Percentiles rank a stretch among this genome's conserved stretches.
phyloP scores from a whole-genome alignment of 2,888 invertebrate species.

The Chalcosyrphus nemorum region DNA sequence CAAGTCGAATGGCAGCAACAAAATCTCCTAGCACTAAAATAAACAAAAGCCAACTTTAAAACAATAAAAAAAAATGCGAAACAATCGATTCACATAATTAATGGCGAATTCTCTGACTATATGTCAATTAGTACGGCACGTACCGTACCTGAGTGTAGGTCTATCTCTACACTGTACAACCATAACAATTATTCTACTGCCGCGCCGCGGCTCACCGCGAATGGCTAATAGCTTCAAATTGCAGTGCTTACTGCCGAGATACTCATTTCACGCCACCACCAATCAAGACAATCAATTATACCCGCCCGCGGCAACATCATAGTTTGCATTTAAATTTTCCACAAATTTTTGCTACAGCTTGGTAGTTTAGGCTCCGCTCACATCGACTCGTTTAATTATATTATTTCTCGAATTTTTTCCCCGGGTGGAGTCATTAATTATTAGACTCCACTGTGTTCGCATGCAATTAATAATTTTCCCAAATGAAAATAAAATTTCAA shows the following conservation, averaged over 20 bases:
- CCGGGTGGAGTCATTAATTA: slow-evolving; percentile 49
- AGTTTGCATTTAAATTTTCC: slow-evolving; percentile 31
- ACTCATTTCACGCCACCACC: slow-evolving; percentile 60
- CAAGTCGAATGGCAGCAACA: not conserved
- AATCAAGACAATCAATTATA: slow-evolving; percentile 67
- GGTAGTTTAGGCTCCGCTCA: slow-evolving; percentile 11
- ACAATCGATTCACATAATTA: slow-evolving; percentile 72
- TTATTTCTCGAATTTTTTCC: slow-evolving; percentile 10
- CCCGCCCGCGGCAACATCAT: slow-evolving; percentile 25
- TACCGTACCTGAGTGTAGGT: not conserved
- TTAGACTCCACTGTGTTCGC: slow-evolving; percentile 26
- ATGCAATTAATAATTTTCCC: slow-evolving; percentile 58
- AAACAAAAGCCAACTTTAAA: slow-evolving; percentile 39
- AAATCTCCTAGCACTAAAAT: slow-evolving; percentile 35
- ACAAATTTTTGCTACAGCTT: slow-evolving; percentile 23
- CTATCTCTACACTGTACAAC: not conserved
- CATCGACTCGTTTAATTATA: slow-evolving; percentile 25
- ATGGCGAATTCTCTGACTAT: slow-evolving; percentile 66
- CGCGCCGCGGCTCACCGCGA: slow-evolving; percentile 9
- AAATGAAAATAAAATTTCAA: slow-evolving; percentile 53
- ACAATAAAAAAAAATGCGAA: slow-evolving; percentile 23
- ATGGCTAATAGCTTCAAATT: slow-evolving; percentile 69
- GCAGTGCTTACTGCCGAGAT: slow-evolving; percentile 49
- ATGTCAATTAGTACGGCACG: slow-evolving; percentile 64
- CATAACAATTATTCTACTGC: slow-evolving; percentile 20